Evolutionary conservation across 1,140 invertebrate species (phyloP).

Genomic region (Drosophila asahinai): DNA sequence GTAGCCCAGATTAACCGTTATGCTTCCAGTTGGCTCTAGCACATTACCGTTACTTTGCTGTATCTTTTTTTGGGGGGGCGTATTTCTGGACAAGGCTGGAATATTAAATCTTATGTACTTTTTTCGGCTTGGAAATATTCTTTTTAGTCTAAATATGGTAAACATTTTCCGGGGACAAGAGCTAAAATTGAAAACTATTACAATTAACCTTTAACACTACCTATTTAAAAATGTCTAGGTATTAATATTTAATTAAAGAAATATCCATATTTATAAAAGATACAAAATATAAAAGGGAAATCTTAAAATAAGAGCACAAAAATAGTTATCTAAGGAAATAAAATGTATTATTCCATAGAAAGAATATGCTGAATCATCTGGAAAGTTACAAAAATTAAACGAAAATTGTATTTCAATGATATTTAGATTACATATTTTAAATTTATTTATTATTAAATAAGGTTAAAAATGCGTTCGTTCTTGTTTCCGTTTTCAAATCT

Average conservation of each 20-base stretch:
- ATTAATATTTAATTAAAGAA: neutral
- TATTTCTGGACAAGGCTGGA: neutral
- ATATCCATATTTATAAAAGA: neutral
- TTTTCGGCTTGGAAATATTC: neutral
- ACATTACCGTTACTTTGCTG: slow-evolving; percentile 19
- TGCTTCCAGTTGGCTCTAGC: slow-evolving; percentile 20
- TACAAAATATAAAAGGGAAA: too few relatives aligned
- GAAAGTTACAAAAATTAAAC: neutral
- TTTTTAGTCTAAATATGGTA: neutral
- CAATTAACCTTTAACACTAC: neutral
- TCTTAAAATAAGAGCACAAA: too few relatives aligned
- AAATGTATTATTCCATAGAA: too few relatives aligned
- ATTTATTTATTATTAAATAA: too few relatives aligned
- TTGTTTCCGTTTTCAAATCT: too few relatives aligned
- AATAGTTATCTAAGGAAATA: too few relatives aligned
- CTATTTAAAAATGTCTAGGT: neutral
- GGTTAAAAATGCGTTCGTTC: too few relatives aligned
- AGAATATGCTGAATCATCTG: neutral
- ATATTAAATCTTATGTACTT: neutral
- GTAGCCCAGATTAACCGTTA: slow-evolving; percentile 22
- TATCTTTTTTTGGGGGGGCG: neutral
- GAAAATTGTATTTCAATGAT: neutral
- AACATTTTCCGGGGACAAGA: neutral
- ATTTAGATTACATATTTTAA: neutral
- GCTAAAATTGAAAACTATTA: too few relatives aligned